phyloP scores from a whole-genome alignment of 2,797 vertebrate genomes.

The Myiothlypis coronata region DNA sequence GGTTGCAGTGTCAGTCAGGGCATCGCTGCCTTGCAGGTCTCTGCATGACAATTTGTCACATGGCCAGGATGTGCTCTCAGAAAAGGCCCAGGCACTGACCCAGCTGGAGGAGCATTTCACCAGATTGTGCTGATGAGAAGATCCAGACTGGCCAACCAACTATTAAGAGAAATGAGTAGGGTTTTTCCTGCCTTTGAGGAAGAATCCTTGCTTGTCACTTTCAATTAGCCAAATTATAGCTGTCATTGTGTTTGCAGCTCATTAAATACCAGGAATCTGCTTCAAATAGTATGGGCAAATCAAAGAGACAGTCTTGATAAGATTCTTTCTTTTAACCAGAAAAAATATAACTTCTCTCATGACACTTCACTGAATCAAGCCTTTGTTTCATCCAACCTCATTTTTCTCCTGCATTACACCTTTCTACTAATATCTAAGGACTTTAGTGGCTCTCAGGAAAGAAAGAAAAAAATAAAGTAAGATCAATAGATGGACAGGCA shows the following conservation, averaged over 20 bases:
- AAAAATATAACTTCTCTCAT: not conserved
- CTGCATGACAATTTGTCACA: rapidly evolving
- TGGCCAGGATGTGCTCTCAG: rapidly evolving
- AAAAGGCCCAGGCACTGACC: not conserved
- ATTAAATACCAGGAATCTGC: slow-evolving; percentile 9
- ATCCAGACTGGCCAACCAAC: not conserved
- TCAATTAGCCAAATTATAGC: slow-evolving; percentile 29
- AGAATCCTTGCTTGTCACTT: not conserved
- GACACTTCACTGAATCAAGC: not conserved
- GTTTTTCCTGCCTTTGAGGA: not conserved
- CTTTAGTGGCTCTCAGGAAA: not conserved
- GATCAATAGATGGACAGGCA: not conserved
- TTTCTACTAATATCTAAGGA: not conserved
- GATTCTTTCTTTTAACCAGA: not conserved
- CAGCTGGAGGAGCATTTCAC: not conserved
- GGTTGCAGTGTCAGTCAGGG: not conserved
- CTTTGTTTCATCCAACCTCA: not conserved
- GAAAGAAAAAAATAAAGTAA: not conserved
- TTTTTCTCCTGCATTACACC: not conserved
- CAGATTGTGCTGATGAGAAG: not conserved
- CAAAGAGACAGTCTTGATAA: not conserved
- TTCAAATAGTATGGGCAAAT: slow-evolving; percentile 28
- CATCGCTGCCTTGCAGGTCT: rapidly evolving
- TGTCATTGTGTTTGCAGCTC: slow-evolving; percentile 1
- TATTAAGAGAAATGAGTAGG: not conserved